Conservation (phyloP, 2,888 invertebrate species). For the Cephus runcator region DNA sequence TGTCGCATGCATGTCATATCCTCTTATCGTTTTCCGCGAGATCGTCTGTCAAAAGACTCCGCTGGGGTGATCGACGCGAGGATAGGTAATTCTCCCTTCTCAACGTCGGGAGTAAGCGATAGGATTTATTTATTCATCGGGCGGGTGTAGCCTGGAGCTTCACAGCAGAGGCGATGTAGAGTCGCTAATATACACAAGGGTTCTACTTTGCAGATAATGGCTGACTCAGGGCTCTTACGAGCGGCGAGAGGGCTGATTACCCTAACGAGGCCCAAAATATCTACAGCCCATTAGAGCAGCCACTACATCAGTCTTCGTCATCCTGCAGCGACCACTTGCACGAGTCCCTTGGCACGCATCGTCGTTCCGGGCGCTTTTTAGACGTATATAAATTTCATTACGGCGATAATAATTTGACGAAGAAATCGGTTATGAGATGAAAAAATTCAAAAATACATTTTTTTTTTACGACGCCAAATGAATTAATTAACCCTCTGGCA, state of each 20-base stretch:
- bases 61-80: not conserved
- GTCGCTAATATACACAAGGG: conserved; percentile 10
- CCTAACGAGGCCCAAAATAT: conserved; percentile 21
- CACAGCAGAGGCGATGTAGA: not conserved
- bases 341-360: not conserved
- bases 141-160: not conserved
- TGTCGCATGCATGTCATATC: too few relatives aligned
- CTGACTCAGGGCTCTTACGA: not conserved
- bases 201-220: not conserved
- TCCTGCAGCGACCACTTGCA: not conserved
- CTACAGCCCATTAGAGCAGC: conserved; percentile 15
- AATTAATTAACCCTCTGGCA: not conserved
- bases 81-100: not conserved
- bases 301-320: conserved; percentile 8
- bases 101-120: not conserved
- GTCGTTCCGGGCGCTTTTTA: not conserved
- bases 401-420: not conserved
- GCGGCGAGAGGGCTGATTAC: conserved; percentile 15
- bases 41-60: not conserved
- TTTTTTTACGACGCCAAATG: not conserved
- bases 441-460: not conserved
- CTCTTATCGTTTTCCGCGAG: not conserved
- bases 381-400: not conserved
- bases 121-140: conserved; percentile 14
- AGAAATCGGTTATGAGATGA: not conserved